Percentiles rank a stretch among this genome's conserved stretches.
phyloP scores from a whole-genome alignment of 2,113 vertebrate species.

The Corvus hawaiiensis region DNA sequence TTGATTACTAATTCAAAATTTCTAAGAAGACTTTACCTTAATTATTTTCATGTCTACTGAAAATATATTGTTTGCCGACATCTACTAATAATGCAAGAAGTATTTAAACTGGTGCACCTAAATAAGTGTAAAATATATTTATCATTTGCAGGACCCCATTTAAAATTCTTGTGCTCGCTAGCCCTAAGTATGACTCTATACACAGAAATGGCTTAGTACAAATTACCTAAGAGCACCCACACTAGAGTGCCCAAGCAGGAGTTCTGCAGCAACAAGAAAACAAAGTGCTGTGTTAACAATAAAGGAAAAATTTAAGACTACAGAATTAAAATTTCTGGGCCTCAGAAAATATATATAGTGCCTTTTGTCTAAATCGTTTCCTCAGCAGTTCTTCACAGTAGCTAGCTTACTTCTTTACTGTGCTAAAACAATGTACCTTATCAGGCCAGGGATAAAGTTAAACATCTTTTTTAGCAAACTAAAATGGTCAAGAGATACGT shows the following conservation, averaged over 20 bases:
- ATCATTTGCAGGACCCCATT: not conserved
- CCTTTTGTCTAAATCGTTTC: not conserved
- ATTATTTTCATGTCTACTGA: not conserved
- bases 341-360: not conserved
- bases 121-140: not conserved
- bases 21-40: not conserved
- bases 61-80: not conserved
- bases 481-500: not conserved
- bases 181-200: not conserved
- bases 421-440: not conserved
- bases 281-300: not conserved
- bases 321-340: not conserved
- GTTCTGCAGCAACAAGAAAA: not conserved
- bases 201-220: not conserved
- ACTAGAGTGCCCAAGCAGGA: not conserved
- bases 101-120: not conserved
- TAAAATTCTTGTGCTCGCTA: not conserved
- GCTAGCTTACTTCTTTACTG: not conserved
- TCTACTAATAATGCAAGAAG: not conserved
- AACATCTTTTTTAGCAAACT: not conserved
- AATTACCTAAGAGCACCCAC: not conserved
- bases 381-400: not conserved
- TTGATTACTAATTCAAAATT: not conserved
- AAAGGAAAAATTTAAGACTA: not conserved
- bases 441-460: not conserved